These are phyloP conservation scores for Enteromius unitaeniatus DNA, from an alignment of 2,797 vertebrate species.

Conservation along the genomic window DNA sequence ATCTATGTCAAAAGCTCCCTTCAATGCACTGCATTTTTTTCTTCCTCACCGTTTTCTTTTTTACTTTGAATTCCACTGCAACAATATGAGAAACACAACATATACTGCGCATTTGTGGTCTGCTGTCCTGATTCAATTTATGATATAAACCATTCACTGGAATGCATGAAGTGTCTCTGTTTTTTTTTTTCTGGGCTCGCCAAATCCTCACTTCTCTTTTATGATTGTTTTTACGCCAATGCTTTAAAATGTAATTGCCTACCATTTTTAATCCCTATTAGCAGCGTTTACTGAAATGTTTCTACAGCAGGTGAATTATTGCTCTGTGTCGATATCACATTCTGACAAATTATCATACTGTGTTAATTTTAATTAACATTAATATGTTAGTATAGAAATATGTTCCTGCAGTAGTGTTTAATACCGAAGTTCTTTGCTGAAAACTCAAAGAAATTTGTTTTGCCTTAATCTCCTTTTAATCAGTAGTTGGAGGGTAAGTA, in stretches of 20 bases:
- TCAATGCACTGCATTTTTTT: background rate
- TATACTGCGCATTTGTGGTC: background rate
- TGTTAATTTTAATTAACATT: background rate
- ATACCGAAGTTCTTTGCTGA: background rate
- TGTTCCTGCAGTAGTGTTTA: background rate
- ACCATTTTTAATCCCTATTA: background rate
- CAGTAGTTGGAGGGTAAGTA: background rate
- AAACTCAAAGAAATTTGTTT: background rate
- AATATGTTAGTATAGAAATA: background rate
- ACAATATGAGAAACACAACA: background rate
- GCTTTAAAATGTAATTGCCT: background rate
- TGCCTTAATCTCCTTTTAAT: background rate
- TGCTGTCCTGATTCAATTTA: background rate
- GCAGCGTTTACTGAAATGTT: background rate
- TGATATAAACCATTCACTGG: background rate
- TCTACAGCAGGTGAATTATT: background rate
- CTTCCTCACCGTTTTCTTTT: background rate
- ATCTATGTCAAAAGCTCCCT: background rate
- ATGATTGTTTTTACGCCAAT: background rate
- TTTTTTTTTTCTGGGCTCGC: background rate
- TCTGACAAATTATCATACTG: background rate
- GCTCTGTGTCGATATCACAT: background rate
- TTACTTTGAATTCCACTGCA: background rate
- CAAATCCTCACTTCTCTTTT: background rate
- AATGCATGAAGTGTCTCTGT: background rate